phyloP scores from a whole-genome alignment of 1,140 invertebrate genomes.

The Drosophila pruinosa region DNA sequence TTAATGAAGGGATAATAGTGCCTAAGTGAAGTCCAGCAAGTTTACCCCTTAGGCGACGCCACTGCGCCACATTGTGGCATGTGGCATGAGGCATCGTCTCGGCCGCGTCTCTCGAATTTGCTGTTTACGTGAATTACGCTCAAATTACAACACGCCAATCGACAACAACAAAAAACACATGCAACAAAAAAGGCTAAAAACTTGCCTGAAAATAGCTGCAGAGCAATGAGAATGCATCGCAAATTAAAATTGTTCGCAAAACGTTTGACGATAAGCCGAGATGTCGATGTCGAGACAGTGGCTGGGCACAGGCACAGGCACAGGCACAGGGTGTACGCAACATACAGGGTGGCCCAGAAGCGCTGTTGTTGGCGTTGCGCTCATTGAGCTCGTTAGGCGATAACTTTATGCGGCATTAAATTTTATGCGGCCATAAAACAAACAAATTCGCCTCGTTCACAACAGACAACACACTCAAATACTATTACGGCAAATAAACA shows the following conservation, averaged over 20 bases:
- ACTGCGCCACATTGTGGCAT: constrained; percentile 17
- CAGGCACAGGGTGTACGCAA: constrained; percentile 10
- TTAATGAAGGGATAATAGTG: neutral
- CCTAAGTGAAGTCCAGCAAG: neutral
- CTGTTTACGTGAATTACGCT: constrained; percentile 73
- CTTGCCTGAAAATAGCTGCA: constrained; percentile 70
- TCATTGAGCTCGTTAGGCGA: constrained; percentile 73
- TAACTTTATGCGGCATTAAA: constrained; percentile 80
- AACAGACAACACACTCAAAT: constrained; percentile 31
- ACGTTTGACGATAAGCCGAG: constrained; percentile 18
- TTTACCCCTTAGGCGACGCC: neutral
- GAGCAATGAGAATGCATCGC: constrained; percentile 69
- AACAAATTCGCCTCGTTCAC: constrained; percentile 61
- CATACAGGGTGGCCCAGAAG: constrained; percentile 17
- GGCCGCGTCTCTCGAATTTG: constrained; percentile 43
- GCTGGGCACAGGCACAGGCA: too few species aligned
- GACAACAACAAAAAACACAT: neutral
- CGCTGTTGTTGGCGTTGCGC: constrained; percentile 30
- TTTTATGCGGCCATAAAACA: constrained; percentile 79
- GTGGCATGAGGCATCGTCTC: neutral
- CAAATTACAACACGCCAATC: constrained; percentile 66
- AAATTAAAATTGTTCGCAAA: constrained; percentile 78
- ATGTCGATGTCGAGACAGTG: neutral
- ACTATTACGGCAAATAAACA: constrained; percentile 71
- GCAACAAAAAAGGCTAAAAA: neutral